Evolutionary conservation across 2,797 vertebrate genomes (phyloP), one percentile per base, ranked within the genome.

Genomic region (Peromyscus attwateri): DNA sequence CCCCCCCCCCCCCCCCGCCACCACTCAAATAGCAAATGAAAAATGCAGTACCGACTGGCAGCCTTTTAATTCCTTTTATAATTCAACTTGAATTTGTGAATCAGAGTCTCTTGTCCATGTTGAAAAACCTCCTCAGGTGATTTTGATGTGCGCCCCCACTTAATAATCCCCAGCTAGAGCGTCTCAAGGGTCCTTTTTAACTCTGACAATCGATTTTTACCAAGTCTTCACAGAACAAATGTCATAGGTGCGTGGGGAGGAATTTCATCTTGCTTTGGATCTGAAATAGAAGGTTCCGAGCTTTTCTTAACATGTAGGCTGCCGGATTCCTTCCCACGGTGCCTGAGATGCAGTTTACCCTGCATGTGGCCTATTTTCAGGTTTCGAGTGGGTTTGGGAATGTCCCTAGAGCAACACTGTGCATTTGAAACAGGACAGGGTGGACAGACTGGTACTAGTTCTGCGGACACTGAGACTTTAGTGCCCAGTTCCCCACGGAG

Each of bases 401-500:
- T 55, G 9, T 34, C 87, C 82, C 64, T 9, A 0, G 34, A 77
- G 40, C 85, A 81, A n/a, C 1, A 0, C 1, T 79, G 85, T 23
- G 66, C 40, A 12, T 73, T 77, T 70, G 17, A 57, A 62, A 43
- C 4, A 34, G 0, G 23, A 57, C 49, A 57, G 80, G 43, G 29
- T 57, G 64, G 55, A 37, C 1, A 1, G 25, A 13, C 37, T 1
- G 1, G 6, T 3, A 8, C 71, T 89, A 25, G 43, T 97, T 98
- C 97, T 95, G 92, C 81, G 95, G 91, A 82, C 95, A 91, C 95
- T 98, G 98, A 97, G 96, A 89, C 95, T 92, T 98, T 95, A 95
- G 97, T 96, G 97, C 95, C 92, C 89, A 92, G 97, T 96, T 97
- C 96, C 96, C 40, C 21, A 94, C 95, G 97, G 97, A 98, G 96